phyloP scores from a whole-genome alignment of 2,888 invertebrate genomes.

The Trypoxylon attenuatum region DNA sequence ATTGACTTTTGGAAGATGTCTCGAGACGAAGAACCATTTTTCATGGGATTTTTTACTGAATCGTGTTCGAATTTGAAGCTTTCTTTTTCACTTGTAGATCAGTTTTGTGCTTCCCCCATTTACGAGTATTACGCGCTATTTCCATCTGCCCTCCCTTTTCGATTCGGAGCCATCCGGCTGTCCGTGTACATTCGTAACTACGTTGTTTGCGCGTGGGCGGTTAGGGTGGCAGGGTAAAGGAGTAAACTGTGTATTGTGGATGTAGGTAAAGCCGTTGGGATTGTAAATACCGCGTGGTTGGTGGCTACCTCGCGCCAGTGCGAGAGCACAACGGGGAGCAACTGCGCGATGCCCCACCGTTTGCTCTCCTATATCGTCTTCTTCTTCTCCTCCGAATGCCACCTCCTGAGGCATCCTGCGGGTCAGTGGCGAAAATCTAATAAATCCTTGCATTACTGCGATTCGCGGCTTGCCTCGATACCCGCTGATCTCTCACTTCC shows the following conservation, averaged over 20 bases:
- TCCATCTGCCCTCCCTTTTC: too few species aligned
- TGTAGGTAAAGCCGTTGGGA: conserved; percentile 47
- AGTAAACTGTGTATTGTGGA: conserved; percentile 41
- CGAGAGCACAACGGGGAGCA: conserved; percentile 53
- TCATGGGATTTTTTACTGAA: too few species aligned
- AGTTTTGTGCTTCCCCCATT: too few species aligned
- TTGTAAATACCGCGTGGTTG: conserved; percentile 57
- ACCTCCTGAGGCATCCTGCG: neutral
- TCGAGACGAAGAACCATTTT: too few species aligned
- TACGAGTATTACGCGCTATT: too few species aligned
- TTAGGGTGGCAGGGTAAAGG: conserved; percentile 14
- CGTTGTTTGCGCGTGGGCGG: conserved; percentile 44
- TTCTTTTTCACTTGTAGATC: too few species aligned
- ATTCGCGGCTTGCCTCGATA: neutral
- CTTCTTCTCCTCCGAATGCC: conserved; percentile 14
- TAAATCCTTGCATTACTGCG: conserved; percentile 33
- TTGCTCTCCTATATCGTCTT: conserved; percentile 39
- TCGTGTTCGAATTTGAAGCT: too few species aligned
- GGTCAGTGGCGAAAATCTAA: conserved; percentile 15
- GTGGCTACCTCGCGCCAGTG: conserved; percentile 52
- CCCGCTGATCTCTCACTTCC: too few species aligned
- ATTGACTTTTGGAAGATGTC: too few species aligned
- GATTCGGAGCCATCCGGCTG: too few species aligned
- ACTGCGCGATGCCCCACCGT: conserved; percentile 34
- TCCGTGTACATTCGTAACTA: too few species aligned